Conservation (phyloP, 2,888 invertebrate genomes). For the Aporophyla lueneburgensis region DNA sequence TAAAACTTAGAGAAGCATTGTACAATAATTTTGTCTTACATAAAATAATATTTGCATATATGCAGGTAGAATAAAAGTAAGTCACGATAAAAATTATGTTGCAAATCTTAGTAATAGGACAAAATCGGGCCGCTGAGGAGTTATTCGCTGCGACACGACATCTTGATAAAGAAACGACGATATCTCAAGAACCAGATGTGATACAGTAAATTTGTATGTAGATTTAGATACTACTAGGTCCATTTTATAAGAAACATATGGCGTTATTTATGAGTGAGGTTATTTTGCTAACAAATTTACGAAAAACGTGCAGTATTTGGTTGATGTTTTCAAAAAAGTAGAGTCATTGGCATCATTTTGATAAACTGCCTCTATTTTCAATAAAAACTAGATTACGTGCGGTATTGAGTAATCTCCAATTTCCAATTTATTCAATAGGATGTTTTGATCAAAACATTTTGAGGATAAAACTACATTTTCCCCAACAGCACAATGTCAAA, state of each 20-base stretch:
- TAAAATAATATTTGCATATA: not conserved
- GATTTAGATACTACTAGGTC: slow-evolving; percentile 25
- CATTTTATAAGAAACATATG: slow-evolving; percentile 4
- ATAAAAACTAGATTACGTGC: too few species aligned
- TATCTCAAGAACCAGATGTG: slow-evolving; percentile 44
- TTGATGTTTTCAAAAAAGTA: not conserved
- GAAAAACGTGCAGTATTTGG: not conserved
- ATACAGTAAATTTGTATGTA: slow-evolving; percentile 34
- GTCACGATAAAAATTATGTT: not conserved
- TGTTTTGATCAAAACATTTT: slow-evolving; percentile 29
- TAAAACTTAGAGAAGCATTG: not conserved
- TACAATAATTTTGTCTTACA: not conserved
- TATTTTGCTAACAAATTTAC: slow-evolving; percentile 21
- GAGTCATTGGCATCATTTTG: not conserved
- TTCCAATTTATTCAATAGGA: slow-evolving; percentile 20
- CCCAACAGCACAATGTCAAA: slow-evolving; percentile 48
- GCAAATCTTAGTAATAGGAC: not conserved
- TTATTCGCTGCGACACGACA: not conserved
- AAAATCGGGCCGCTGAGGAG: not conserved
- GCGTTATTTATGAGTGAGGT: not conserved
- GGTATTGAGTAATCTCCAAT: slow-evolving; percentile 17
- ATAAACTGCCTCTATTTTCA: not conserved
- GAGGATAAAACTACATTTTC: slow-evolving; percentile 55
- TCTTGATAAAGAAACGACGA: slow-evolving; percentile 13
- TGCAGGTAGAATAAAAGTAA: not conserved